Conservation (phyloP, 2,797 vertebrate genomes). For the Carapus acus region DNA sequence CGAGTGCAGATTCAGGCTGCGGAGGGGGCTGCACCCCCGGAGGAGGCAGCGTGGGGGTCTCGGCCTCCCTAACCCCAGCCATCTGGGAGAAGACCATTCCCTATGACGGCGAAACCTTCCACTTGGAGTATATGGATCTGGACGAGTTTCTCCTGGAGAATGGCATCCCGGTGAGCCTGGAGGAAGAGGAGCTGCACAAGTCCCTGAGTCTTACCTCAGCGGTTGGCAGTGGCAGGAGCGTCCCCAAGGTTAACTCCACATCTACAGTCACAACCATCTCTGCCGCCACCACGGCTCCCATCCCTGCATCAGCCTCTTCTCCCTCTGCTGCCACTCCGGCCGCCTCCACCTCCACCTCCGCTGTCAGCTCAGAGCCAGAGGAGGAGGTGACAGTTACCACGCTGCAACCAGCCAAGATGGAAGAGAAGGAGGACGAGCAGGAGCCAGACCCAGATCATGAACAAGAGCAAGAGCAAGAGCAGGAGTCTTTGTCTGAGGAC, state of each 20-base stretch:
- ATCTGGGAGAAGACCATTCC: slow-evolving; percentile 99
- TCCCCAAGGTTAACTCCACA: slow-evolving; percentile 51
- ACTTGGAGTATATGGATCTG: slow-evolving; percentile 98
- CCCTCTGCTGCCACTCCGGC: background rate
- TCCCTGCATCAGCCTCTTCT: background rate
- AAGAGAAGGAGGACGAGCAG: slow-evolving; percentile 52
- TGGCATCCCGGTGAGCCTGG: slow-evolving; percentile 85
- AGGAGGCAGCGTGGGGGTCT: slow-evolving; percentile 72
- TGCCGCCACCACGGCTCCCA: background rate
- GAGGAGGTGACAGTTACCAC: slow-evolving; percentile 54
- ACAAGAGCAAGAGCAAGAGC: slow-evolving; percentile 34
- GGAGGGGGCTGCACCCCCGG: slow-evolving; percentile 33
- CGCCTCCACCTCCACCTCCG: slow-evolving; percentile 11
- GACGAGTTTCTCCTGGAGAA: slow-evolving; percentile 98
- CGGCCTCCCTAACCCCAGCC: slow-evolving; percentile 91
- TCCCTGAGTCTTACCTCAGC: slow-evolving; percentile 55
- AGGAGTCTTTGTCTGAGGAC: slow-evolving; percentile 23
- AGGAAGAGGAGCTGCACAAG: slow-evolving; percentile 72
- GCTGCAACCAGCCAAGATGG: slow-evolving; percentile 80
- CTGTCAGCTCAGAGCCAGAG: slow-evolving; percentile 47
- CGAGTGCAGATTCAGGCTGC: slow-evolving; percentile 44
- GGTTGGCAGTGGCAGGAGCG: slow-evolving; percentile 68
- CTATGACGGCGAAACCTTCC: slow-evolving; percentile 95
- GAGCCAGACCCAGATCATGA: slow-evolving; percentile 26
- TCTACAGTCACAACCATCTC: slow-evolving; percentile 16